Evolutionary conservation across 2,888 invertebrate genomes (phyloP), one percentile per base, ranked within the genome.

Genomic region (Sabatieria punctata): DNA sequence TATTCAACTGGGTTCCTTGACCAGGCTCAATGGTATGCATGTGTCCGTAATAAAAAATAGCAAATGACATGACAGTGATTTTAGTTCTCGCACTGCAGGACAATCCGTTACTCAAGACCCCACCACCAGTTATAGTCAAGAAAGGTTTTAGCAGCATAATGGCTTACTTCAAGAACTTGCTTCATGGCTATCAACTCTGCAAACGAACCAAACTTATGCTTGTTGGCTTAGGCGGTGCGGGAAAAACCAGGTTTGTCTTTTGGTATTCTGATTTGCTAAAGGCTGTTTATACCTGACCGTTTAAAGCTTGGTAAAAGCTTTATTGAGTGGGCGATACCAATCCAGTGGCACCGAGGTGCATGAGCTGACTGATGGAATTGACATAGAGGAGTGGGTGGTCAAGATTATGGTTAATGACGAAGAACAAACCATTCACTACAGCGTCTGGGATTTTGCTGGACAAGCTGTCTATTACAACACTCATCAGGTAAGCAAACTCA

Each of bases 401-500:
- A 54, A 55, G 38, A 30, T 39, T 27, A 15, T 13, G 3, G 53
- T 43, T 27, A 47, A 50, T 4, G 53, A 54, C 36, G 8, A 27
- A 54, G 24, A 51, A 4, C 43, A 50, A 4, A 56, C 57, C 30
- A 53, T 63, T 36, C 59, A 52, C 2, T 66, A 58, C 57, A 64
- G 60, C 51, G 60, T 65, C 4, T 67, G 67, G 66, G 66, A 66
- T 53, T 66, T 67, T 56, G 67, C 65, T 49, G 67, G 66, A 2
- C 67, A 67, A 48, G 63, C 65, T 15, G 64, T 67, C 13, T 67
- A 66, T 53, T 67, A 67, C 53, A 66, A 67, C 51, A 64, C 65
- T 15, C 65, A 65, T 51, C 64, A 65, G 59, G 64, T 64, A 49
- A 13, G 22, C 15, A 33, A 33, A 33, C n/a, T n/a, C 33, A 33